These are phyloP conservation scores for Augochlorella aurata DNA, from an alignment of 2,888 invertebrate genomes.

Conservation along the genomic window DNA sequence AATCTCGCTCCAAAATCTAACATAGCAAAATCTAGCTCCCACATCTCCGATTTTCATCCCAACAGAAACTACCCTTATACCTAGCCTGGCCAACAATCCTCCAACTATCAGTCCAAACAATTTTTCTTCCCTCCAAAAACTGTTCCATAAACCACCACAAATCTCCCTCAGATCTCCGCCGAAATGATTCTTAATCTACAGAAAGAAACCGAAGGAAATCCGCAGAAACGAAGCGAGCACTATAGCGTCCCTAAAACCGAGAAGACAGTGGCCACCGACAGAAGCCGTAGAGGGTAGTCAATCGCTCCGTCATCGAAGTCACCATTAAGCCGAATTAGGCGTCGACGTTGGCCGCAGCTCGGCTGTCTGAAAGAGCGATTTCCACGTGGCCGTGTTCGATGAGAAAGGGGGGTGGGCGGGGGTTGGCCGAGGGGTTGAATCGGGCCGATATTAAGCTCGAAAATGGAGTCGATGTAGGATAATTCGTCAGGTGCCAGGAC, in stretches of 20 bases:
- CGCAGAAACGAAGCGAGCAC: background rate
- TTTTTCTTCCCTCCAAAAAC: no score
- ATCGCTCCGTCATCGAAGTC: slow-evolving; percentile 34
- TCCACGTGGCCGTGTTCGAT: slow-evolving; percentile 10
- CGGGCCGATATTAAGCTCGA: slow-evolving; percentile 55
- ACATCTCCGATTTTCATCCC: no score
- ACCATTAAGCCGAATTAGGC: slow-evolving; percentile 54
- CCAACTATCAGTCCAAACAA: no score
- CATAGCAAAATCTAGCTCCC: no score
- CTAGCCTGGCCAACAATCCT: no score
- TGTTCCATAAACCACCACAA: no score
- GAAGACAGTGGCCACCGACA: background rate
- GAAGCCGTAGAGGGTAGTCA: background rate
- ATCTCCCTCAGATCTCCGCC: no score
- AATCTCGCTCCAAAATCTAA: no score
- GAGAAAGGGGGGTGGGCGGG: background rate
- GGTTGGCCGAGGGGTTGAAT: background rate
- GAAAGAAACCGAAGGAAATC: no score
- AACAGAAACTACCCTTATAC: no score
- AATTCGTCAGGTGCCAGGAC: slow-evolving; percentile 38
- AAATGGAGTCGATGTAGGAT: slow-evolving; percentile 26
- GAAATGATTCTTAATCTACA: no score
- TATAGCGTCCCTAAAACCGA: background rate
- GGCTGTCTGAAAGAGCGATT: slow-evolving; percentile 33
- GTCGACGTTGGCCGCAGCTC: background rate